Conservation (phyloP, 2,888 invertebrate genomes). For the Leucophenga montana region DNA sequence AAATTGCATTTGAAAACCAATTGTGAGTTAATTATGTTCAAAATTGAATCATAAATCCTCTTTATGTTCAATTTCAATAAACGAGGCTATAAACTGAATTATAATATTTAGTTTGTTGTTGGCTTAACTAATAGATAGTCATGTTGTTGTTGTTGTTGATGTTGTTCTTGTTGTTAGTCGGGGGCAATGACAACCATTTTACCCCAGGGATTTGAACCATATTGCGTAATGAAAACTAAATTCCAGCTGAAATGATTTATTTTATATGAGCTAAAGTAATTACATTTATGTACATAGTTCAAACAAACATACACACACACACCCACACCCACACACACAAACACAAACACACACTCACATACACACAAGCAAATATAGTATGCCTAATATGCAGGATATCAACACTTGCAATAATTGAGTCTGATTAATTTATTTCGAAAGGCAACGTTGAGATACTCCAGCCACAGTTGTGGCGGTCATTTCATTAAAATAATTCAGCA, state of each 20-base stretch:
- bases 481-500: conserved; percentile 19
- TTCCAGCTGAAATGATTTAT: conserved; percentile 25
- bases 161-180: not conserved
- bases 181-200: not conserved
- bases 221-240: conserved; percentile 15
- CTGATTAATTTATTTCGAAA: conserved; percentile 22
- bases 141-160: conserved; percentile 1
- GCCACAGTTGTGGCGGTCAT: conserved; percentile 18
- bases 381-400: conserved; percentile 6
- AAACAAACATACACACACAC: not conserved
- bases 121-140: not conserved
- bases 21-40: conserved; percentile 23
- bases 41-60: conserved; percentile 26
- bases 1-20: conserved; percentile 24
- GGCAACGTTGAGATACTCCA: not conserved
- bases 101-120: not conserved
- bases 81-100: conserved; percentile 16
- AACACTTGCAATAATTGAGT: conserved; percentile 26
- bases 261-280: conserved; percentile 23
- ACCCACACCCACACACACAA: not conserved
- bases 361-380: not conserved
- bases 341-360: not conserved
- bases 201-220: not conserved
- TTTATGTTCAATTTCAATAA: conserved; percentile 23
- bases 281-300: not conserved